Evolutionary conservation across 2,113 vertebrate genomes (phyloP), one percentile per base, ranked within the genome.

Genomic region (Elephas maximus): DNA sequence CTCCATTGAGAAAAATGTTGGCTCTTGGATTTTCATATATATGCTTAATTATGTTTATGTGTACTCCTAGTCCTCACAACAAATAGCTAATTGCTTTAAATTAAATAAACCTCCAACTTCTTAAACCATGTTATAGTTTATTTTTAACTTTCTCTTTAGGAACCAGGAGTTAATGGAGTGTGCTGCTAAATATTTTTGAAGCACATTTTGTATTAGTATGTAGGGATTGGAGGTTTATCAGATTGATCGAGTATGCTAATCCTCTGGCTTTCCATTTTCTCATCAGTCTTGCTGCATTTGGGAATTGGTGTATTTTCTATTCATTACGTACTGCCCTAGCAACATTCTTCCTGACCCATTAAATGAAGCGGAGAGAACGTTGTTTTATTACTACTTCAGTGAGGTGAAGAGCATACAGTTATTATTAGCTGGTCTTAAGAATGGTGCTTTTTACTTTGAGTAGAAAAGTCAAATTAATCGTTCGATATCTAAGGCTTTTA

Each of bases 371-470:
- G 11, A 90, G 44, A 93, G 73, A 95, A 87, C 83, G 37, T 84
- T 94, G 73, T 91, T 97, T 96, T 97, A 96, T 96, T 96, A 83
- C 90, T 92, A 73, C 71, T 83, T 90, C 77, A 93, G 90, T 93
- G 69, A 95, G 33, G 51, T 60, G 0, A 77, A 45, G 41, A 78
- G 14, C 23, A 91, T 79, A 82, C 24, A 79, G 62, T 74, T 88
- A 90, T 96, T 95, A 88, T 74, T 93, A 95, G 51, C 71, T 57
- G 12, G 20, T 48, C 85, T 88, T 79, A 73, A 91, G 69, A 77
- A 45, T 76, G 51, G 41, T 88, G 86, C 81, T 91, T 97, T 92
- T 93, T 95, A 71, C 86, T 95, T 80, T 33, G 24, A 93, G 53
- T 79, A 65, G 41, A 94, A 93, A 88, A 95, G 15, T 45, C 90